Base-by-base conservation (phyloP, 2,113 vertebrate genomes). In the Rhagologus leucostigma region DNA sequence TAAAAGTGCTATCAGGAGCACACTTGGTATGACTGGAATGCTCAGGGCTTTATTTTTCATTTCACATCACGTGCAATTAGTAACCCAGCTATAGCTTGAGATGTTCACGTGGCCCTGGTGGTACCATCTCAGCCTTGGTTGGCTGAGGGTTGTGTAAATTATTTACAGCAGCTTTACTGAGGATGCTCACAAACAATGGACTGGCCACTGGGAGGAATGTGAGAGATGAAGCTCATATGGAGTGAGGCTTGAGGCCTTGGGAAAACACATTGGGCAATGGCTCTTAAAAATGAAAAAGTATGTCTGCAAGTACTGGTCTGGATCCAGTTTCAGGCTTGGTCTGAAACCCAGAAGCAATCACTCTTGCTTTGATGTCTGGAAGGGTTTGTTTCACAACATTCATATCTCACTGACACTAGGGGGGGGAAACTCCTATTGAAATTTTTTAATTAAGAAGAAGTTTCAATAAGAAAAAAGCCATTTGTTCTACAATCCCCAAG, bases 11-110 rank as follows among this genome's bases (percentile, higher is more conserved):
- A 85, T 75, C 1, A 2, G 91, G 74, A 96, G 56, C 75, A 63
- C 71, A 56, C n/a, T 92, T 96, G 96, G 96, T 84, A 96, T 96
- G 96, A 95, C 57, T 89, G 94, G 96, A 97, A 97, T 97, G 95
- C 56, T 85, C 63, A 62, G 74, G 87, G 90, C 95, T 96, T 94
- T 97, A 90, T 97, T 97, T 97, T 96, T 94, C 91, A 85, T 95
- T 85, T 91, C 5, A 7, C 29, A 33, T 75, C 92, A 84, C 1
- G 3, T 94, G 91, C 1, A 7, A 57, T n/a, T n/a, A 89, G 63
- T 41, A 88, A 65, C 68, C 22, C n/a, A 5, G 37, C 90, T 91
- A 60, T 65, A 67, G 60, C 62, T 80, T 0, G 20, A 91, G 80
- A 73, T 35, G 77, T 63, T 87, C 89, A 32, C 4, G 4, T 87